A percentile compares a stretch with the other conserved stretches of the same genome.
These are phyloP conservation scores for Stomatorhinus ivindoensis DNA, from an alignment of 2,113 vertebrate species.

Conservation along the genomic window DNA sequence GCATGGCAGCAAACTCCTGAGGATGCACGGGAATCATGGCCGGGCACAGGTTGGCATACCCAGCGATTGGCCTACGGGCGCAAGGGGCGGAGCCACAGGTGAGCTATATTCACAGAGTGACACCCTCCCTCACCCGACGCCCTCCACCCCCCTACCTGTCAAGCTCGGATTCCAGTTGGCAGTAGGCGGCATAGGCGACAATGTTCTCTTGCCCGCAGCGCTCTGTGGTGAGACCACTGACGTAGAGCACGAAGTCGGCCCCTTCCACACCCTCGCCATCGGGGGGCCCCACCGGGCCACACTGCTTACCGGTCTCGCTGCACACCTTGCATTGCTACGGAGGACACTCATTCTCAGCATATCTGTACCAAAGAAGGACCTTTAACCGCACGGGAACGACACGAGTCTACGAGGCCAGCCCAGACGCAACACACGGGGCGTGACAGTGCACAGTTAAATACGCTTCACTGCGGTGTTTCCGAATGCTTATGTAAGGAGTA, in stretches of 20 bases:
- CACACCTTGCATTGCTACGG: slow-evolving; percentile 83
- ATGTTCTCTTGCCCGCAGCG: slow-evolving; percentile 92
- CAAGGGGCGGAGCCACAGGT: neutral
- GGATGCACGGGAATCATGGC: slow-evolving; percentile 89
- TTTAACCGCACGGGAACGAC: neutral
- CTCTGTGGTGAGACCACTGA: slow-evolving; percentile 86
- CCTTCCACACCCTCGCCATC: slow-evolving; percentile 77
- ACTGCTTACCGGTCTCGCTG: slow-evolving; percentile 68
- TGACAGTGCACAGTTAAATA: neutral
- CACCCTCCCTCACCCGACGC: too few species aligned
- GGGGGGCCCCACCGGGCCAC: slow-evolving; percentile 60
- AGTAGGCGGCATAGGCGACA: slow-evolving; percentile 94
- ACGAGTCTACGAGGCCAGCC: neutral
- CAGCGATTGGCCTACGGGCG: slow-evolving; percentile 76
- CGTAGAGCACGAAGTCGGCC: slow-evolving; percentile 87
- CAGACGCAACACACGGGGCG: neutral
- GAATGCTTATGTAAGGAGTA: neutral
- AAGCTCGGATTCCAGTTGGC: slow-evolving; percentile 87
- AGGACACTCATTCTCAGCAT: neutral
- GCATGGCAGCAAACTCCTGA: slow-evolving; percentile 89
- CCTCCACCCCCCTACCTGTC: slow-evolving; percentile 69
- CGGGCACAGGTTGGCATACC: slow-evolving; percentile 95
- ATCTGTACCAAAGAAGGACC: neutral
- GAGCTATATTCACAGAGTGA: neutral
- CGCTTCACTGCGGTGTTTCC: neutral